Conservation (phyloP, 2,113 vertebrate species). For the Notechis scutatus region DNA sequence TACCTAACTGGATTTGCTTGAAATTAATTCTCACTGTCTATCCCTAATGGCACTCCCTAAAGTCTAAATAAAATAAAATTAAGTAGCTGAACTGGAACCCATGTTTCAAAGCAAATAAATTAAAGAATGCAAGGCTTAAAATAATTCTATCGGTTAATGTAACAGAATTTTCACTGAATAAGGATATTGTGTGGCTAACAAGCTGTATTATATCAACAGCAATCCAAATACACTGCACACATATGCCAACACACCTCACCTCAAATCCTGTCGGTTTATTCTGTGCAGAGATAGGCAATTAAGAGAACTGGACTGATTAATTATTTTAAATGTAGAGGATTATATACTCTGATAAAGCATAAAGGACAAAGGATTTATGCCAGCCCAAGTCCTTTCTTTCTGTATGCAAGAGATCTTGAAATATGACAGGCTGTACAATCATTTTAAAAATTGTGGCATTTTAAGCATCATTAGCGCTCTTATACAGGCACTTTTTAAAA, state of each 20-base stretch:
- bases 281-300: neutral
- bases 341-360: neutral
- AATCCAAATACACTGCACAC: neutral
- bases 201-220: neutral
- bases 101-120: slow-evolving; percentile 14
- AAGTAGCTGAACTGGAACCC: slow-evolving; percentile 39
- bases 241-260: too few relatives aligned
- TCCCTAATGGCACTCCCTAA: slow-evolving; percentile 39
- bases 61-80: slow-evolving; percentile 46
- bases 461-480: neutral
- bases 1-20: neutral
- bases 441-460: neutral
- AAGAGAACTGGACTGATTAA: accelerated
- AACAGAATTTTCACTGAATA: neutral
- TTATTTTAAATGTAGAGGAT: neutral
- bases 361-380: neutral
- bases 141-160: slow-evolving; percentile 6
- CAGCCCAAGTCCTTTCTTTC: neutral
- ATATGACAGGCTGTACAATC: neutral
- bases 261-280: neutral
- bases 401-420: neutral
- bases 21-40: neutral
- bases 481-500: neutral
- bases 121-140: neutral
- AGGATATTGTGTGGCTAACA: neutral